Conservation (phyloP, 2,888 invertebrate genomes). For the Liodrosophila aerea region DNA sequence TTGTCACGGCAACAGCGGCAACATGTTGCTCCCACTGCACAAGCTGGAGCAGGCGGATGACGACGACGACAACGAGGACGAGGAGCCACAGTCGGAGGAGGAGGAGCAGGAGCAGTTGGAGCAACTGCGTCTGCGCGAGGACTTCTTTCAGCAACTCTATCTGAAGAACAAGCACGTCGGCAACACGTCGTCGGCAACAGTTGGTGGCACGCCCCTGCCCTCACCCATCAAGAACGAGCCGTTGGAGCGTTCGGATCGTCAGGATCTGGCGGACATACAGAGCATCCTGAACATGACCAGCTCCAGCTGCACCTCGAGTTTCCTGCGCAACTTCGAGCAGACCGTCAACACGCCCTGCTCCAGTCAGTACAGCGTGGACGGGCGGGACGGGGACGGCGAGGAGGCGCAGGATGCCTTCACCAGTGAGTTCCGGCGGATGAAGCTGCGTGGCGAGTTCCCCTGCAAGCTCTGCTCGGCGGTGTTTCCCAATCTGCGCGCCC, state of each 20-base stretch:
- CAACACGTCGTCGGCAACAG: constrained; percentile 82
- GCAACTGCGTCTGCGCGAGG: constrained; percentile 84
- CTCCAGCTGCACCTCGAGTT: constrained; percentile 84
- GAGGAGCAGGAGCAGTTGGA: constrained; percentile 1
- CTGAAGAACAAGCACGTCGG: constrained; percentile 87
- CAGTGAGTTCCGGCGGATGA: constrained; percentile 94
- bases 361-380: constrained; percentile 81
- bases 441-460: constrained; percentile 93
- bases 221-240: constrained; percentile 77
- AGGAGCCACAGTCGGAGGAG: constrained; percentile 13
- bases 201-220: constrained; percentile 2
- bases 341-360: constrained; percentile 82
- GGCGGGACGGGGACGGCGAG: constrained; percentile 85
- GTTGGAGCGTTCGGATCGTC: constrained; percentile 79
- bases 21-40: constrained; percentile 48
- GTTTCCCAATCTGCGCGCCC: constrained; percentile 93
- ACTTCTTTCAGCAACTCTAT: constrained; percentile 91
- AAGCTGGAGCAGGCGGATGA: constrained; percentile 30
- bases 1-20: constrained; percentile 20
- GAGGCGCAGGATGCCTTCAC: constrained; percentile 93
- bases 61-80: constrained; percentile 14
- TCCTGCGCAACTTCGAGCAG: constrained; percentile 85
- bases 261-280: constrained; percentile 93
- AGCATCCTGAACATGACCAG: constrained; percentile 91
- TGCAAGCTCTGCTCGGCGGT: constrained; percentile 94